Evolutionary conservation across 2,113 vertebrate species (phyloP).

Genomic region (Dicrurus megarhynchus): DNA sequence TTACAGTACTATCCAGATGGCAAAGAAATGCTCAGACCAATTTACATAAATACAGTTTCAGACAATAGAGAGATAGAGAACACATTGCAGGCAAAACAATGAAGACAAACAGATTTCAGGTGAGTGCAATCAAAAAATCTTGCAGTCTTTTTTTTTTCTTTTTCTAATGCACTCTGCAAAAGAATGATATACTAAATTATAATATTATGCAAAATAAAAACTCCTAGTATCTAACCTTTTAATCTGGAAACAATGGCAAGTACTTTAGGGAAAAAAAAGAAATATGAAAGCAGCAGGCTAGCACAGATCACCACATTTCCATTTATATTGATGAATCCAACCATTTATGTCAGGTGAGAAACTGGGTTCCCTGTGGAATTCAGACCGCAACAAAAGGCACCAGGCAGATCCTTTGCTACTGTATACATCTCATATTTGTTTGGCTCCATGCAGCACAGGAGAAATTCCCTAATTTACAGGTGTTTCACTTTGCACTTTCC

Average conservation of each 20-base stretch:
- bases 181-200: background rate
- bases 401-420: background rate
- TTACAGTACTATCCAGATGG: background rate
- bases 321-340: background rate
- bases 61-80: background rate
- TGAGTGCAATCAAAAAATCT: background rate
- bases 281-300: background rate
- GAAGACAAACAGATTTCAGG: background rate
- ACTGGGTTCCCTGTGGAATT: background rate
- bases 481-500: background rate
- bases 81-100: background rate
- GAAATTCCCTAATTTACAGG: background rate
- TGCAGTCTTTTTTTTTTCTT: accelerated
- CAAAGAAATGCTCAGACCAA: background rate
- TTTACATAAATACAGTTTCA: conserved; percentile 8
- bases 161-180: background rate
- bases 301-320: background rate
- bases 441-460: background rate
- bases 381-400: background rate
- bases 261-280: background rate
- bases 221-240: background rate
- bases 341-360: background rate
- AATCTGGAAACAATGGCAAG: background rate
- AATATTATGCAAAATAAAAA: background rate
- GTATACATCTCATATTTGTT: background rate